Evolutionary conservation across 1,140 invertebrate genomes (phyloP).

Genomic region (Drosophila pallidifrons): DNA sequence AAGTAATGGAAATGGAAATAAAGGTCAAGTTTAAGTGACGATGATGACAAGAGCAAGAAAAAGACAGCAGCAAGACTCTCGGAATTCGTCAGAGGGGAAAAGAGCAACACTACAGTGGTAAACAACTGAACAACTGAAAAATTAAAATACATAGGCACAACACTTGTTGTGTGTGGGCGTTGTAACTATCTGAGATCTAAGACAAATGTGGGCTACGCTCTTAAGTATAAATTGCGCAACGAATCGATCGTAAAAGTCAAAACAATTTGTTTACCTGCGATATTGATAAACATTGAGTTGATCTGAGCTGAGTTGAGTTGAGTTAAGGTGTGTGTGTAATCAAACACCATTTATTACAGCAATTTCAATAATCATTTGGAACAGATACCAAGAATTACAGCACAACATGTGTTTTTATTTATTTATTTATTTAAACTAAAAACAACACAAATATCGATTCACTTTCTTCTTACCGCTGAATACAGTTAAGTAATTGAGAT

Average conservation of each 20-base stretch:
- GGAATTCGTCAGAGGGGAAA: neutral
- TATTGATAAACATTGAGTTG: conserved; percentile 1
- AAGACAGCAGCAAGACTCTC: neutral
- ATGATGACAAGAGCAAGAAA: conserved; percentile 37
- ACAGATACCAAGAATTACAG: too few species aligned
- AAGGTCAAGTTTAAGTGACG: conserved; percentile 79
- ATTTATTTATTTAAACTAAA: too few species aligned
- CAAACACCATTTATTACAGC: conserved; percentile 1
- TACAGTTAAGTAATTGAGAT: too few species aligned
- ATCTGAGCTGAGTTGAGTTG: neutral
- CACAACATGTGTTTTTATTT: too few species aligned
- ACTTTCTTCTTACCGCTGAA: too few species aligned
- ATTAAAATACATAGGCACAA: conserved; percentile 3
- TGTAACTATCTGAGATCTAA: neutral
- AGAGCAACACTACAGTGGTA: neutral
- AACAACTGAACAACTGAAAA: neutral
- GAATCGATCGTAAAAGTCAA: conserved; percentile 24
- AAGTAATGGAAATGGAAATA: conserved; percentile 73
- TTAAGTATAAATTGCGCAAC: conserved; percentile 47
- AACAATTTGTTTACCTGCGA: conserved; percentile 9
- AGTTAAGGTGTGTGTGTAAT: neutral
- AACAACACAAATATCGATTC: too few species aligned
- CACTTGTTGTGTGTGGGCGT: conserved; percentile 17
- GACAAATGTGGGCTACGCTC: conserved; percentile 2
- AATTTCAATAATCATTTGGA: conserved; percentile 1